Conservation (phyloP, 2,888 invertebrate genomes). For the Micoletzkya japonica region DNA sequence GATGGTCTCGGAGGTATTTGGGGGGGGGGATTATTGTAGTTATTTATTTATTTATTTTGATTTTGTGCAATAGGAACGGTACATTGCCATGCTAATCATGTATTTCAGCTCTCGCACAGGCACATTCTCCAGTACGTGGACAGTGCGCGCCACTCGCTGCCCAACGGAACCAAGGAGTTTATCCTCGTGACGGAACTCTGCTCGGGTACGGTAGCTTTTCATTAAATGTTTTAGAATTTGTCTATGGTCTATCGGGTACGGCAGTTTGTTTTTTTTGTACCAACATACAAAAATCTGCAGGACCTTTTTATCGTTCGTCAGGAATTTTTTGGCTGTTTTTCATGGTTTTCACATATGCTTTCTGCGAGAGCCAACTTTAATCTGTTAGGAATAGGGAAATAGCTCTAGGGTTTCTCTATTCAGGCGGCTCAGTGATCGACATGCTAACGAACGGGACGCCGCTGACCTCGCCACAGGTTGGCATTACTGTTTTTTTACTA, state of each 20-base stretch:
- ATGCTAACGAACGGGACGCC: conserved; percentile 29
- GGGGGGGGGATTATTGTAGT: not conserved
- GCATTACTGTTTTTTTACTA: not conserved
- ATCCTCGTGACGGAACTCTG: conserved; percentile 89
- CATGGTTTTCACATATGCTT: no score
- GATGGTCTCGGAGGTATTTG: conserved; percentile 62
- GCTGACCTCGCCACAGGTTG: conserved; percentile 22
- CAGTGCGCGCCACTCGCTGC: conserved; percentile 78
- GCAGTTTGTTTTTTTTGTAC: no score
- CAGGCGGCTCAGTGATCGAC: conserved; percentile 50
- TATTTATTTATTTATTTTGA: not conserved
- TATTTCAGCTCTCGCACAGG: conserved; percentile 80
- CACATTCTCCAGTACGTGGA: conserved; percentile 76
- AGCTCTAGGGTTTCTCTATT: not conserved
- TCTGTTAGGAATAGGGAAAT: not conserved
- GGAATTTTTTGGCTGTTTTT: no score
- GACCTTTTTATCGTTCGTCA: no score
- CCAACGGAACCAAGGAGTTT: conserved; percentile 81
- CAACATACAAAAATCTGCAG: no score
- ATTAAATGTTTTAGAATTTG: no score
- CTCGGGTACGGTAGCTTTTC: conserved; percentile 72
- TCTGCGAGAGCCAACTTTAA: no score
- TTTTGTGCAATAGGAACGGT: no score
- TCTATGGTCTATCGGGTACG: no score
- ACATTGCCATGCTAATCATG: no score